A percentile compares a stretch with the other conserved stretches of the same genome.
Conservation (phyloP, 2,797 vertebrate species). For the Pipistrellus kuhlii region DNA sequence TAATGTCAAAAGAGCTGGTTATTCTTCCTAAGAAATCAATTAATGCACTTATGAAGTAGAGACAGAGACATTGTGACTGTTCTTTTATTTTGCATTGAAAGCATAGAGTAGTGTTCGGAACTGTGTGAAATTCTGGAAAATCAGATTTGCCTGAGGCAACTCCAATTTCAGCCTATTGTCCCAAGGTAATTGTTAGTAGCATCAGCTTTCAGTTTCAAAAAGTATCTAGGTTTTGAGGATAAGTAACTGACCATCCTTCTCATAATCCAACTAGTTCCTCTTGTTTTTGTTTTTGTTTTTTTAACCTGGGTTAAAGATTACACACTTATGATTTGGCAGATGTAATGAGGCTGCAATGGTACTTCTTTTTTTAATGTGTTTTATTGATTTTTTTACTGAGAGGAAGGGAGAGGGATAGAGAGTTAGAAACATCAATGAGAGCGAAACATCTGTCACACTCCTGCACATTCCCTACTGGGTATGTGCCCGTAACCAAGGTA, state of each 20-base stretch:
- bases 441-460: too few species aligned
- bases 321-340: constrained; percentile 58
- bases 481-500: too few species aligned
- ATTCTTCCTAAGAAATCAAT: constrained; percentile 47
- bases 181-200: constrained; percentile 22
- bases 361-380: not conserved
- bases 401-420: too few species aligned
- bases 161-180: not conserved
- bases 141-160: constrained; percentile 36
- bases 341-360: constrained; percentile 39
- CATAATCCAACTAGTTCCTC: constrained; percentile 18
- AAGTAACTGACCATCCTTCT: constrained; percentile 52
- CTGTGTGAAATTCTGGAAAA: constrained; percentile 38
- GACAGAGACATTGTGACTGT: not conserved
- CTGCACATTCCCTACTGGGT: too few species aligned
- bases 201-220: constrained; percentile 55
- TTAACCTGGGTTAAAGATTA: constrained; percentile 52
- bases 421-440: too few species aligned
- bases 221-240: constrained; percentile 44
- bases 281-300: not conserved
- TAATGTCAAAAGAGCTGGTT: constrained; percentile 45
- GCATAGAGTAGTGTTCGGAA: not conserved
- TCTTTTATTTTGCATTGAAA: constrained; percentile 54
- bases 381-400: too few species aligned
- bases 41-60: constrained; percentile 13